A percentile compares a stretch with the other conserved stretches of the same genome.
Evolutionary conservation across 2,113 vertebrate genomes (phyloP).

Genomic region (Prolemur simus): DNA sequence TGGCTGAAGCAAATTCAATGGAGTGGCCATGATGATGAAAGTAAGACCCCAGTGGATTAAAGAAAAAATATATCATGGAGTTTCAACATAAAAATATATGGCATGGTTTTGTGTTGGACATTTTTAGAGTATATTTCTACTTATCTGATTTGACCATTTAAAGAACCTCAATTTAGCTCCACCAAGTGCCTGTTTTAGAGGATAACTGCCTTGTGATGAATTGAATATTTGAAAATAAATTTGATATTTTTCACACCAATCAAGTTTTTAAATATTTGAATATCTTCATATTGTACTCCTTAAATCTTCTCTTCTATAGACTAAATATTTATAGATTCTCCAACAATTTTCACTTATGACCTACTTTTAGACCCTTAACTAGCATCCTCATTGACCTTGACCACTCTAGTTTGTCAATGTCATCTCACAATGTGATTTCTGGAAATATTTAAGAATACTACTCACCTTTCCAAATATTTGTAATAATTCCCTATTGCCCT

Average conservation of each 20-base stretch:
- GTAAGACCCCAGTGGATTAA: neutral
- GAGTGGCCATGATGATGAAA: neutral
- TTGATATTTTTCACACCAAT: neutral
- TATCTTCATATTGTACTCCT: neutral
- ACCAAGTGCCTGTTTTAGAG: neutral
- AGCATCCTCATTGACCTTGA: neutral
- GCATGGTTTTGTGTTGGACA: neutral
- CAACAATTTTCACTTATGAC: neutral
- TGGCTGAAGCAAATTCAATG: slow-evolving; percentile 19
- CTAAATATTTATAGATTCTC: slow-evolving; percentile 34
- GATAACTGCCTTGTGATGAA: neutral
- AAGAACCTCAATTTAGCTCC: neutral
- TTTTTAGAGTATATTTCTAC: neutral
- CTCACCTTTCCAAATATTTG: neutral
- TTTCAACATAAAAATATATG: slow-evolving; percentile 21
- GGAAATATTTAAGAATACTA: neutral
- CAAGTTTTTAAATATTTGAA: slow-evolving; percentile 40
- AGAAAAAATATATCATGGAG: neutral
- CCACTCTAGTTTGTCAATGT: neutral
- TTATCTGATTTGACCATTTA: slow-evolving; percentile 6
- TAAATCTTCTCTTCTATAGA: neutral
- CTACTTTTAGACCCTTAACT: neutral
- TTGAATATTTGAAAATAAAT: slow-evolving; percentile 40
- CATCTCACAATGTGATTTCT: slow-evolving; percentile 2
- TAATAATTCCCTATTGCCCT: neutral